Percentiles rank a stretch among this genome's conserved stretches.
Conservation (phyloP, 2,888 invertebrate genomes). For the Macrophya annulata region DNA sequence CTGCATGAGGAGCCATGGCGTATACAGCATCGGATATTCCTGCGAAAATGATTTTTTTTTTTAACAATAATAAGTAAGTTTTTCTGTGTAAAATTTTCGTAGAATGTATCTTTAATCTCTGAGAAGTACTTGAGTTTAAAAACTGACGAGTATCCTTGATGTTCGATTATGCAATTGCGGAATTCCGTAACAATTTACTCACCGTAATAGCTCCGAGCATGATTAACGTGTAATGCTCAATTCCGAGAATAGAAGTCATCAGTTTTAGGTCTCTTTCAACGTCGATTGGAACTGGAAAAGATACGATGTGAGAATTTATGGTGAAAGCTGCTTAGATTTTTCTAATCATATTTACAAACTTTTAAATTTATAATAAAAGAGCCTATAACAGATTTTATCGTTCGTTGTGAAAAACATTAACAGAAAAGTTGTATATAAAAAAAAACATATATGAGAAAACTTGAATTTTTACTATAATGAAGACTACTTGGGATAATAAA, state of each 20-base stretch:
- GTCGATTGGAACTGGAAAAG: slow-evolving; percentile 57
- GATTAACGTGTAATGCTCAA: slow-evolving; percentile 76
- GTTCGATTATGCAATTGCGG: background rate
- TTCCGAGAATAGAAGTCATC: slow-evolving; percentile 76
- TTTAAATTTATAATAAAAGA: background rate
- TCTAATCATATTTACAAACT: background rate
- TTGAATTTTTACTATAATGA: background rate
- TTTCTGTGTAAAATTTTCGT: background rate
- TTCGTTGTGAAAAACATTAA: background rate
- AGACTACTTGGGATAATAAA: background rate
- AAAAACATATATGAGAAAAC: background rate
- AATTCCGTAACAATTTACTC: slow-evolving; percentile 55
- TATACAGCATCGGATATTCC: slow-evolving; percentile 76
- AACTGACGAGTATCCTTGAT: background rate
- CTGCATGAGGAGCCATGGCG: slow-evolving; percentile 77
- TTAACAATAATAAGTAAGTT: background rate
- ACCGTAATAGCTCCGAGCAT: slow-evolving; percentile 76
- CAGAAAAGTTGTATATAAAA: background rate
- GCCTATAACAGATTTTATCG: background rate
- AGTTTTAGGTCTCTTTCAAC: slow-evolving; percentile 76
- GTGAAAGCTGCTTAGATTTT: background rate
- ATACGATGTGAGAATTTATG: background rate
- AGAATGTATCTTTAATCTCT: background rate
- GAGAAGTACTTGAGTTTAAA: background rate
- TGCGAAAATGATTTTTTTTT: slow-evolving; percentile 59